A percentile compares a stretch with the other conserved stretches of the same genome.
Evolutionary conservation across 2,797 vertebrate species (phyloP).

Genomic region (Holocentrus rufus): DNA sequence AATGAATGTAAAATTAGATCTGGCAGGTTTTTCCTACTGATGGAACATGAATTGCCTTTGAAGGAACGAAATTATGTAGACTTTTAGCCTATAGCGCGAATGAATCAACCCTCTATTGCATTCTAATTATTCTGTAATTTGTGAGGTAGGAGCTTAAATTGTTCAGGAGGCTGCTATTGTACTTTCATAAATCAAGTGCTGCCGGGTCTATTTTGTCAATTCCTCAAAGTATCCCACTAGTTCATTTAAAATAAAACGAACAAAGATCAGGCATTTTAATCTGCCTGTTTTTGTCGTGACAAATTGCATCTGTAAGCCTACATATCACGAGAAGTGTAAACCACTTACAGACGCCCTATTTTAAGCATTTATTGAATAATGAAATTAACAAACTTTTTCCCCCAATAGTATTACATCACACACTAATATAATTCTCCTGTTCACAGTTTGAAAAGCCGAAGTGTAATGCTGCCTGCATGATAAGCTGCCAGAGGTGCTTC

Average conservation of each 20-base stretch:
- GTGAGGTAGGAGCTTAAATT: not conserved
- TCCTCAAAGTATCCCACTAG: too few species aligned
- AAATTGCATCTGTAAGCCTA: too few species aligned
- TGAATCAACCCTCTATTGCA: not conserved
- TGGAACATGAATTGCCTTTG: too few species aligned
- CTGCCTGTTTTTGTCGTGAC: too few species aligned
- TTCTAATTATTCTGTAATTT: not conserved
- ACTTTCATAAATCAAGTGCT: too few species aligned
- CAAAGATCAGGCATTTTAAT: not conserved
- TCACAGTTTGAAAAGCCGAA: not conserved
- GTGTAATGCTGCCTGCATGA: conserved; percentile 17
- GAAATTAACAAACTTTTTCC: not conserved
- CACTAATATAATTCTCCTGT: not conserved
- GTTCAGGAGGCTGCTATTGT: too few species aligned
- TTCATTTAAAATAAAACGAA: not conserved
- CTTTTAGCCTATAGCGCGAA: not conserved
- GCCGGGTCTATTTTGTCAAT: too few species aligned
- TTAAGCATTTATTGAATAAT: not conserved
- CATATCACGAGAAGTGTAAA: not conserved
- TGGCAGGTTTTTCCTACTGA: not conserved
- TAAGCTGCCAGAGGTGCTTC: conserved; percentile 22
- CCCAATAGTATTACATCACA: too few species aligned
- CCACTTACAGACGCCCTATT: not conserved
- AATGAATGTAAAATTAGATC: conserved; percentile 52
- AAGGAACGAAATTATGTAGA: too few species aligned